Base-by-base conservation (phyloP, 2,113 vertebrate species). In the Candoia aspera region DNA sequence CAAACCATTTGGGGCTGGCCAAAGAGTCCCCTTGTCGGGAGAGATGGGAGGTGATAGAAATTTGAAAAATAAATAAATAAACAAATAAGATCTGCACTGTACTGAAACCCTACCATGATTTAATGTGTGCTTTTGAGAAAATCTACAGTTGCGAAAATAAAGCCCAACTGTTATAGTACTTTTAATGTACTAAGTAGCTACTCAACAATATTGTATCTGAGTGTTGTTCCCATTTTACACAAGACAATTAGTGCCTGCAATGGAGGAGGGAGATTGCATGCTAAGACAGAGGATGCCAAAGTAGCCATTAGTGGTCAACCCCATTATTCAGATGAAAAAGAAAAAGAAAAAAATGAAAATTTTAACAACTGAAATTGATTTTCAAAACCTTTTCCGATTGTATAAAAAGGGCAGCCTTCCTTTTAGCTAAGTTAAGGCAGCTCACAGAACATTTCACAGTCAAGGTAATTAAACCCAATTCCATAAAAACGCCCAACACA, bases 401-500 rank as follows among this genome's bases (percentile, higher is more conserved):
- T 33, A 13, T 23, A 33, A 4, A n/a, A 62, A 29, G 11, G 15
- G 73, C 55, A 8, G 17, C 55, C 4, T 19, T 46, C 73, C 73
- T 90, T 90, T 46, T 33, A 33, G 55, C 53, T 90, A 54, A 79
- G n/a, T 55, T 73, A 24, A 84, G 33, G 68, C 73, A 57, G 54
- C 68, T 83, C 53, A 10, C 68, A 59, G 84, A 90, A 46, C 24
- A 59, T 58, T 83, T 42, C 54, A 84, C 73, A 90, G 54, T 84
- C 26, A 17, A 37, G 11, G 26, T 90, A 90, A 90, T 90, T 90
- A 90, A 84, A 58, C 42, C 37, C 55, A 46, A 58, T 90, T 73
- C 54, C 55, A 29, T 90, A 57, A 84, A 84, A 84, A 84, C 1
- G 29, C 55, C 58, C 83, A 90, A 90, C 33, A 19, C 33, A 42